These are phyloP conservation scores for Caenorhabditis elegans DNA, from an alignment of 1,140 invertebrate genomes.

Conservation along the genomic window WBcel235 BX284602.5:9044501-9045000, in stretches of 20 bases:
- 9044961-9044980: neutral
- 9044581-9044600: conserved; percentile 5
- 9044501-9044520: neutral
- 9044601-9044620: neutral
- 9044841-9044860: neutral
- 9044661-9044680: neutral
- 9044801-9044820: neutral
- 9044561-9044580: conserved; percentile 16
- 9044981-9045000: neutral
- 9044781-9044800: conserved; percentile 10
- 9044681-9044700: neutral
- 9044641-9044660: conserved; percentile 6
- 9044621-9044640: neutral
- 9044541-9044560: conserved; percentile 3
- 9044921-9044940: neutral
- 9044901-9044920: neutral
- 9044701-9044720: neutral
- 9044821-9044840: neutral
- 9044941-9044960: neutral
- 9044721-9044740: conserved; percentile 8
- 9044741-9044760: neutral
- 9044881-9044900: neutral
- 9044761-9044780: neutral
- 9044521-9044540: neutral
- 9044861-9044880: neutral